Percentiles rank a stretch among this genome's conserved stretches.
phyloP scores from a whole-genome alignment of 1,140 invertebrate species.

The Hypothenemus hampei region DNA sequence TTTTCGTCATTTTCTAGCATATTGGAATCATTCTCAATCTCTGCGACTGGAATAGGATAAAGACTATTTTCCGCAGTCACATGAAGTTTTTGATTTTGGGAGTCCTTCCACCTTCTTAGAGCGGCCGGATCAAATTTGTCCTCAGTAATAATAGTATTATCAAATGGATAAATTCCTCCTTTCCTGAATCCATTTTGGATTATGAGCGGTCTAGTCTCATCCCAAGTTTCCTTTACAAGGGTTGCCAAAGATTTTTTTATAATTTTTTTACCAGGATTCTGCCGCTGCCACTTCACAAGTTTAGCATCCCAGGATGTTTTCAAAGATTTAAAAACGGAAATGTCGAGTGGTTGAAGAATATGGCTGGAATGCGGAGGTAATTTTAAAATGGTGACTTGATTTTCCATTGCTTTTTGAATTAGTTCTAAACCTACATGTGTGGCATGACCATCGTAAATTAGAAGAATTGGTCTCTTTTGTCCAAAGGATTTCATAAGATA shows the following conservation, averaged over 20 bases:
- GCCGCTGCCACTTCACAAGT: too few species aligned
- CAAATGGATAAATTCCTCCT: not conserved
- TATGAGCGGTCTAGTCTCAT: too few species aligned
- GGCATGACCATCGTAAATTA: conserved; percentile 1
- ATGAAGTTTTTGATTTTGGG: too few species aligned
- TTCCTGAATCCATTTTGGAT: not conserved
- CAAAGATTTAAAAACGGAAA: conserved; percentile 1
- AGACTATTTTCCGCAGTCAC: too few species aligned
- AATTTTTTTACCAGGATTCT: not conserved
- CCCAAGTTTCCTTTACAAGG: not conserved
- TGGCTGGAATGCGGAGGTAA: conserved; percentile 1
- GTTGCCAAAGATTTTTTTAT: not conserved
- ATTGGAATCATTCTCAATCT: not conserved
- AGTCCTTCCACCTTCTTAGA: not conserved
- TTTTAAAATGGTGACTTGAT: conserved; percentile 2
- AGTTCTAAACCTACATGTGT: conserved; percentile 3
- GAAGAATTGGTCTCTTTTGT: not conserved
- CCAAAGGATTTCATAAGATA: not conserved
- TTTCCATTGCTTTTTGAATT: not conserved
- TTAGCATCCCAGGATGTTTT: not conserved
- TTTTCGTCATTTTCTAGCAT: not conserved
- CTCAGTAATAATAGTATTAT: not conserved
- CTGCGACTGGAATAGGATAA: too few species aligned
- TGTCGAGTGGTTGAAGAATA: conserved; percentile 1
- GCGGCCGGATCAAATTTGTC: conserved; percentile 1